phyloP scores from a whole-genome alignment of 2,113 vertebrate species.

The Hiodon alosoides region DNA sequence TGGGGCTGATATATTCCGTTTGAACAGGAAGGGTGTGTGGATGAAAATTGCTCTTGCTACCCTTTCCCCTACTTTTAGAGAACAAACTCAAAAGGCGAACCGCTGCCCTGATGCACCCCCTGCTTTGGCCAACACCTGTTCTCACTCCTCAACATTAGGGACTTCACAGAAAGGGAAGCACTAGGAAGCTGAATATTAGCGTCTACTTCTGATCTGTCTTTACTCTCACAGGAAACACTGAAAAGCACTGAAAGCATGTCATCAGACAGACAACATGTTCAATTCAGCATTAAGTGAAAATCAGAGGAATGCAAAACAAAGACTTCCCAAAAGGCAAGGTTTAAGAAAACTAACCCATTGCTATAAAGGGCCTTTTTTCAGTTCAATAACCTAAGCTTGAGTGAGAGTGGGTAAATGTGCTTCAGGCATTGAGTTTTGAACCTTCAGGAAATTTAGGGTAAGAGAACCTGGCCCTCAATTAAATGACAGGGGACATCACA shows the following conservation, averaged over 20 bases:
- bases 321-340: too few species aligned
- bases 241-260: constrained; percentile 7
- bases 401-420: too few species aligned
- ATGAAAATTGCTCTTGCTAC: neutral
- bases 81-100: neutral
- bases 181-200: neutral
- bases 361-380: neutral
- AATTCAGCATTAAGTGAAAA: neutral
- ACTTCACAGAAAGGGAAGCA: neutral
- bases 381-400: neutral
- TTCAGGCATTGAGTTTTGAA: neutral
- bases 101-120: neutral
- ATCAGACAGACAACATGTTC: neutral
- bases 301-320: too few species aligned
- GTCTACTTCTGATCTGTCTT: too few species aligned
- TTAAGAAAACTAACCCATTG: too few species aligned
- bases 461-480: neutral
- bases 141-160: neutral
- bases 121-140: constrained; percentile 5
- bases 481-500: neutral
- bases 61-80: neutral
- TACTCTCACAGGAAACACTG: neutral
- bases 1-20: neutral
- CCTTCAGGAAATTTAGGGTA: neutral
- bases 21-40: neutral